A percentile compares a stretch with the other conserved stretches of the same genome.
These are phyloP conservation scores for Drosophila pseudoananassae DNA, from an alignment of 1,140 invertebrate genomes.

Conservation along the genomic window DNA sequence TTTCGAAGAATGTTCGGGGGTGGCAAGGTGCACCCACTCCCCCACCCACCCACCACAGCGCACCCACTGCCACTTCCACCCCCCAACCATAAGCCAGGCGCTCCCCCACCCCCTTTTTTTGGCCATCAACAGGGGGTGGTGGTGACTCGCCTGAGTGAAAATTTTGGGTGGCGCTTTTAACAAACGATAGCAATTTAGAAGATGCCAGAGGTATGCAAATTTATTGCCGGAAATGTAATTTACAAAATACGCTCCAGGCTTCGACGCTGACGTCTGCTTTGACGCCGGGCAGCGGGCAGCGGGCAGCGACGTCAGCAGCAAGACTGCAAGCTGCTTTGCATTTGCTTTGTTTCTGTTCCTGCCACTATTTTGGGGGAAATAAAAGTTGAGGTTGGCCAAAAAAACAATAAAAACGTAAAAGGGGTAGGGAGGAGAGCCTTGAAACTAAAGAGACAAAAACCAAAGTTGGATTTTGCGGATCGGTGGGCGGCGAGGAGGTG, in stretches of 20 bases:
- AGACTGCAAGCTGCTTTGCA: constrained; percentile 43
- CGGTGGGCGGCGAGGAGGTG: constrained; percentile 5
- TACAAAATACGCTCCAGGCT: constrained; percentile 82
- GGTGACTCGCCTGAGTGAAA: constrained; percentile 20
- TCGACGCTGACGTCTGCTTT: neutral
- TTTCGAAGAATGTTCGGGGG: constrained; percentile 23
- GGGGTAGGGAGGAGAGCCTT: constrained; percentile 49
- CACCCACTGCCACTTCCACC: neutral
- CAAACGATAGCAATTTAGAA: constrained; percentile 83
- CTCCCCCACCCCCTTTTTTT: neutral
- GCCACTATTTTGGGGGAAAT: constrained; percentile 20
- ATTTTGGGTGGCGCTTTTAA: constrained; percentile 69
- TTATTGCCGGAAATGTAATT: constrained; percentile 84
- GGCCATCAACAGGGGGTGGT: neutral
- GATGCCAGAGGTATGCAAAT: constrained; percentile 84
- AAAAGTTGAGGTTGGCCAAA: constrained; percentile 47
- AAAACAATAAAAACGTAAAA: neutral
- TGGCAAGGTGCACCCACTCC: constrained; percentile 40
- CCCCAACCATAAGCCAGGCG: neutral
- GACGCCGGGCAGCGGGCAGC: neutral
- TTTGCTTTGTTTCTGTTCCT: constrained; percentile 28
- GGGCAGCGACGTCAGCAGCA: constrained; percentile 19
- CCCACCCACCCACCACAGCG: constrained; percentile 1
- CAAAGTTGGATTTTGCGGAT: constrained; percentile 30
- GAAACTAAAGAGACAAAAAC: constrained; percentile 50